Percentiles rank a stretch among this genome's conserved stretches.
Evolutionary conservation across 1,140 invertebrate species (phyloP).

Genomic region (Linepithema humile): DNA sequence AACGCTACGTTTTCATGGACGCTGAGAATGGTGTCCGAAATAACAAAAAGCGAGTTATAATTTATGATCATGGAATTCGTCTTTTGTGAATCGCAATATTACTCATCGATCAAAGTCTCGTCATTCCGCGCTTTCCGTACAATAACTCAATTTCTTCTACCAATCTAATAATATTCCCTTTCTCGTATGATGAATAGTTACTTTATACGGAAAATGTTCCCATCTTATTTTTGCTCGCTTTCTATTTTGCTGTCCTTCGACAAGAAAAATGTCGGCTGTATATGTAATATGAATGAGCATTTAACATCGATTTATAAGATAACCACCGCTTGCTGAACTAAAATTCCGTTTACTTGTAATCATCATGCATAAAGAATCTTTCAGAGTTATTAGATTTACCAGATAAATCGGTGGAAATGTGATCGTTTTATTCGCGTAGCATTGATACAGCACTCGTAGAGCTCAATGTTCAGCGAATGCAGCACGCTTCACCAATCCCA

Average conservation of each 20-base stretch:
- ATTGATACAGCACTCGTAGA: no score
- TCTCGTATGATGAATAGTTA: constrained; percentile 33
- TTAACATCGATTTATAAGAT: constrained; percentile 28
- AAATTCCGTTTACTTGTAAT: constrained; percentile 3
- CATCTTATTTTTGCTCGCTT: constrained; percentile 1
- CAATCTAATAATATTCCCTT: constrained; percentile 47
- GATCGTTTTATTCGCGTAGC: no score
- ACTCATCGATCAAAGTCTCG: constrained; percentile 50
- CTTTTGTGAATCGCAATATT: constrained; percentile 32
- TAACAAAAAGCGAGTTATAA: constrained; percentile 8
- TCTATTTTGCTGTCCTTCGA: not conserved
- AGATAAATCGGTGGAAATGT: no score
- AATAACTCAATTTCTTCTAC: constrained; percentile 53
- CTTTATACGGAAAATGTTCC: not conserved
- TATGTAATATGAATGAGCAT: not conserved
- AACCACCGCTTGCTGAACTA: not conserved
- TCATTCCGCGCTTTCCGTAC: constrained; percentile 13
- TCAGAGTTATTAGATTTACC: no score
- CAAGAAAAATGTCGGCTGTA: constrained; percentile 1
- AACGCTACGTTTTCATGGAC: not conserved
- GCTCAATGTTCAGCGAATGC: not conserved
- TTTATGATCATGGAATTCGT: constrained; percentile 41
- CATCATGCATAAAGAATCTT: not conserved
- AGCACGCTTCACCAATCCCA: not conserved
- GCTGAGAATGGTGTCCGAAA: not conserved